Percentiles rank a stretch among this genome's conserved stretches.
Conservation (phyloP, 1,140 invertebrate species). For the Trinorchestia longiramus region DNA sequence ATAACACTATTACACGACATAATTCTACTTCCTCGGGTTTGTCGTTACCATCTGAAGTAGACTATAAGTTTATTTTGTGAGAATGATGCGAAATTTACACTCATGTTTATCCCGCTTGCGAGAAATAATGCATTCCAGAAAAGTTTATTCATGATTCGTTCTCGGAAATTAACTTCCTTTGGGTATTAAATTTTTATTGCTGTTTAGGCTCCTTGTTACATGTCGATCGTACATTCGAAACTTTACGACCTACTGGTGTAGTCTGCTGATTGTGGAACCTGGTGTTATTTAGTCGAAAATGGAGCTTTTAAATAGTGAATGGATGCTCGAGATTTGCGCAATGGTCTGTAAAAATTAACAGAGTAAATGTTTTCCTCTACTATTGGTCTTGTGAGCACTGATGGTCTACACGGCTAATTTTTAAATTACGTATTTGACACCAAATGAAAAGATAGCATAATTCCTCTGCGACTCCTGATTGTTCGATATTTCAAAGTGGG, state of each 20-base stretch:
- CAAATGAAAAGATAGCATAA: not conserved
- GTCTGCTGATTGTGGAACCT: not conserved
- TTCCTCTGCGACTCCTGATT: not conserved
- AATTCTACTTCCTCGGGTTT: not conserved
- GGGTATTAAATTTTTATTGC: not conserved
- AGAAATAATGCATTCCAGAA: too few relatives aligned
- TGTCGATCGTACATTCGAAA: not conserved
- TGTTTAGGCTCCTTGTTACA: not conserved
- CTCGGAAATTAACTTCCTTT: not conserved
- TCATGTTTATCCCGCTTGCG: too few relatives aligned
- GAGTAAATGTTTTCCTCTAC: not conserved
- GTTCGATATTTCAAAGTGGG: not conserved
- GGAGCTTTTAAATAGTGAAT: not conserved
- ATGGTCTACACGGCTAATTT: not conserved
- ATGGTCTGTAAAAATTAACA: not conserved
- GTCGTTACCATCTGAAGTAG: not conserved
- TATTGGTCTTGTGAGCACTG: not conserved
- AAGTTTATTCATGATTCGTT: too few relatives aligned
- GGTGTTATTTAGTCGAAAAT: not conserved
- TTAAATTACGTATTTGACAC: not conserved
- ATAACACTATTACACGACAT: not conserved
- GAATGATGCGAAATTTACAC: not conserved
- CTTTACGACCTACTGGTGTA: not conserved
- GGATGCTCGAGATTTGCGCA: not conserved
- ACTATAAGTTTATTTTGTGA: not conserved